Percentiles rank a stretch among this genome's conserved stretches.
These are phyloP conservation scores for Apomyelois bistriatella DNA, from an alignment of 2,888 invertebrate species.

Conservation along the genomic window DNA sequence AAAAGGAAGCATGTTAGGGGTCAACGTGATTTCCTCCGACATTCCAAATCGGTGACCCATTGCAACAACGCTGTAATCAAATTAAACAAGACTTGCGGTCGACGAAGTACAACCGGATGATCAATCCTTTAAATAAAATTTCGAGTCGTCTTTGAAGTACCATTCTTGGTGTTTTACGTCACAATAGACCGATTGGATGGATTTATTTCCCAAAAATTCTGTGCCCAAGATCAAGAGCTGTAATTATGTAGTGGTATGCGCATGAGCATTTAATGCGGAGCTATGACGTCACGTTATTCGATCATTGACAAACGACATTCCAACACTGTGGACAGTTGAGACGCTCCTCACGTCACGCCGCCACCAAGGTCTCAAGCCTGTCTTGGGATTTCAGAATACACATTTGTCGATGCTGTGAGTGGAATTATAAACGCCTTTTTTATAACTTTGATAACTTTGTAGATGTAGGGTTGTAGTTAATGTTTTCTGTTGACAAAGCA, in stretches of 20 bases:
- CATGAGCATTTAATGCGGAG: slow-evolving; percentile 50
- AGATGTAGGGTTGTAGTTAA: neutral
- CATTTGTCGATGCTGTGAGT: slow-evolving; percentile 36
- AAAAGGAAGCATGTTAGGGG: slow-evolving; percentile 67
- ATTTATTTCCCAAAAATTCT: slow-evolving; percentile 49
- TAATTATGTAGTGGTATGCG: slow-evolving; percentile 52
- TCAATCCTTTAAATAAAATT: slow-evolving; percentile 58
- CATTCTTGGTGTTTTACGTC: slow-evolving; percentile 53
- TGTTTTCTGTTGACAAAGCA: neutral
- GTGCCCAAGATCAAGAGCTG: slow-evolving; percentile 48
- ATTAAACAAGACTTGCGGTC: slow-evolving; percentile 63
- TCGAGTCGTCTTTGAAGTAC: slow-evolving; percentile 37
- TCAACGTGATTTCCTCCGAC: slow-evolving; percentile 73
- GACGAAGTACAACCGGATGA: slow-evolving; percentile 57
- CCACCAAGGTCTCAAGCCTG: slow-evolving; percentile 64
- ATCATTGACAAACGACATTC: slow-evolving; percentile 79
- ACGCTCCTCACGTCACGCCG: slow-evolving; percentile 61
- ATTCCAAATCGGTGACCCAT: slow-evolving; percentile 70
- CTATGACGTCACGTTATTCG: slow-evolving; percentile 71
- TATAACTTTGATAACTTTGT: neutral
- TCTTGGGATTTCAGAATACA: slow-evolving; percentile 48
- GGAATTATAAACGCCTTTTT: slow-evolving; percentile 34
- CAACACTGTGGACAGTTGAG: slow-evolving; percentile 67
- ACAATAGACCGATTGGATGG: slow-evolving; percentile 34
- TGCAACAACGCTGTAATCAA: slow-evolving; percentile 53